Percentiles rank a stretch among this genome's conserved stretches.
These are phyloP conservation scores for Amorpha juglandis DNA, from an alignment of 2,888 invertebrate species.

Conservation along the genomic window DNA sequence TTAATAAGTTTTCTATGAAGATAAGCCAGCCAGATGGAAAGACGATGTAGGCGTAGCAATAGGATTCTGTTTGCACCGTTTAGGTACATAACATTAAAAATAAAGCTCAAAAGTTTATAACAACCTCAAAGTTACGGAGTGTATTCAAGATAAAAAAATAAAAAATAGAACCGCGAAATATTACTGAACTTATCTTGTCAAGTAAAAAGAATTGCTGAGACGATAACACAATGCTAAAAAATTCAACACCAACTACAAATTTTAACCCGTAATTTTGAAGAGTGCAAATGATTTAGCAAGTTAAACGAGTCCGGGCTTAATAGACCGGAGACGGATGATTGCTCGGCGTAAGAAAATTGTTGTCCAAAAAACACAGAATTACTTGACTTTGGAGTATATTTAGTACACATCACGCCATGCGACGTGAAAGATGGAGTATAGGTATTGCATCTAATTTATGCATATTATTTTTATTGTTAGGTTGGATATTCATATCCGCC, in stretches of 20 bases:
- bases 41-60: too few species aligned
- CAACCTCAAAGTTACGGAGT: not conserved
- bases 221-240: not conserved
- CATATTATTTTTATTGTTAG: too few species aligned
- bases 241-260: not conserved
- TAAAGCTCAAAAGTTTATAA: not conserved
- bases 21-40: too few species aligned
- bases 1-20: too few species aligned
- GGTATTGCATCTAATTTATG: too few species aligned
- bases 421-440: too few species aligned
- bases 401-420: not conserved
- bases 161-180: constrained; percentile 1
- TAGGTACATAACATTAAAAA: too few species aligned
- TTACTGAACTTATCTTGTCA: constrained; percentile 16
- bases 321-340: constrained; percentile 16
- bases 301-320: constrained; percentile 6
- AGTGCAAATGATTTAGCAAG: constrained; percentile 16
- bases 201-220: not conserved
- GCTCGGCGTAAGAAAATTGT: constrained; percentile 24
- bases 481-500: too few species aligned
- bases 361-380: constrained; percentile 11
- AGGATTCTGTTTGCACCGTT: too few species aligned
- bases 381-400: not conserved
- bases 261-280: constrained; percentile 7
- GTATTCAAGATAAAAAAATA: not conserved